These are phyloP conservation scores for Piprites chloris DNA, from an alignment of 2,113 vertebrate genomes.

Conservation along the genomic window DNA sequence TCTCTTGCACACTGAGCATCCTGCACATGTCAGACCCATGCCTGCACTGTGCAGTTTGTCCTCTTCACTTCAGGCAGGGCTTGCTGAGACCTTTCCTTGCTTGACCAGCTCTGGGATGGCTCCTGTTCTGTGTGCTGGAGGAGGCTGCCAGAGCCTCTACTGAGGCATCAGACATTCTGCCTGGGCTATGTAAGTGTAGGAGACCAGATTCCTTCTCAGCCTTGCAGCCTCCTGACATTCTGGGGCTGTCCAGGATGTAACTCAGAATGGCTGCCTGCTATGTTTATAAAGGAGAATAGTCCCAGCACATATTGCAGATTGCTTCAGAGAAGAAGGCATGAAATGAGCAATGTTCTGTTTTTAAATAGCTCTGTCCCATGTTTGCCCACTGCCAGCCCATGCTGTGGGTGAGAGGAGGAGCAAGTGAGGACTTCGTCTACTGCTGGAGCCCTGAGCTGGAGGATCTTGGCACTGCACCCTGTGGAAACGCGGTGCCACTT, in stretches of 20 bases:
- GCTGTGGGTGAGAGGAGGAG: conserved; percentile 45
- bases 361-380: not conserved
- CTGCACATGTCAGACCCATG: accelerated
- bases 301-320: not conserved
- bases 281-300: not conserved
- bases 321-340: not conserved
- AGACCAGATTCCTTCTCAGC: not conserved
- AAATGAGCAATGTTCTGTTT: not conserved
- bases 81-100: not conserved
- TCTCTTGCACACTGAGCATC: not conserved
- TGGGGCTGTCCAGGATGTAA: not conserved
- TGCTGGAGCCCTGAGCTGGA: not conserved
- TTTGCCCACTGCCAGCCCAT: conserved; percentile 30
- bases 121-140: not conserved
- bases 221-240: not conserved
- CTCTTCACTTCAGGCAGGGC: not conserved
- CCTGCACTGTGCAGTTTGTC: not conserved
- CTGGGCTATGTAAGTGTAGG: accelerated
- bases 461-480: conserved; percentile 19
- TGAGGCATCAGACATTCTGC: not conserved
- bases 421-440: not conserved
- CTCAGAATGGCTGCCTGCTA: not conserved
- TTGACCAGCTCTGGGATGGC: not conserved
- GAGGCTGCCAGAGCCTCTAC: not conserved
- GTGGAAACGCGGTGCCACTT: not conserved